Base-by-base conservation (phyloP, 2,888 invertebrate genomes). In the Folsomia candida region DNA sequence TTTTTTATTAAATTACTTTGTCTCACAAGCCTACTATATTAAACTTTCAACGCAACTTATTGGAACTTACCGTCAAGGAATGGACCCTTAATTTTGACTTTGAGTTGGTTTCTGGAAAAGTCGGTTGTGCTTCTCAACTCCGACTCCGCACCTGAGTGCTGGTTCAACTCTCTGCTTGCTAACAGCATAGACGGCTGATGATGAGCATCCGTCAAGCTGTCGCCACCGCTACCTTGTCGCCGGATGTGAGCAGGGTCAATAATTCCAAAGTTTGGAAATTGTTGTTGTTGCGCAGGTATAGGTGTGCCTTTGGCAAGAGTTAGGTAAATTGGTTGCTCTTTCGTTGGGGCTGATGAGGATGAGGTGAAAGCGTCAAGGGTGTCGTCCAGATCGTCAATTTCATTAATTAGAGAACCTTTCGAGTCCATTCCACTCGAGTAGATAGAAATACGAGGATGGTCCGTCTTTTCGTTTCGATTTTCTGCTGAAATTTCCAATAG, bases 1-100 rank as follows among this genome's bases (percentile, higher is more conserved):
- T n/a, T n/a, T n/a, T n/a, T n/a, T n/a, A n/a, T n/a, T n/a, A n/a
- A n/a, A n/a, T n/a, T n/a, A n/a, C n/a, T n/a, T n/a, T n/a, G n/a
- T n/a, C n/a, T n/a, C n/a, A n/a, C n/a, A n/a, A n/a, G n/a, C n/a
- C n/a, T n/a, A n/a, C n/a, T n/a, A n/a, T n/a, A n/a, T n/a, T n/a
- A n/a, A n/a, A n/a, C n/a, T n/a, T n/a, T n/a, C n/a, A 89, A 37
- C 14, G 37, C 37, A 14, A 37, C 6, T 14, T 14, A 37, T 37
- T 9, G 37, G n/a, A n/a, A n/a, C n/a, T 37, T 37, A 26, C 28
- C 62, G n/a, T 62, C 62, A 14, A 62, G 62, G 29, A 62, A 62
- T 62, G 62, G 62, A n/a, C 62, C 94, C 82, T 94, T 94, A 75
- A 94, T 94, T 84, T 94, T 94, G 0, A 94, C 89, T 82, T 94